A percentile compares a stretch with the other conserved stretches of the same genome.
phyloP scores from a whole-genome alignment of 1,140 invertebrate species.

The Aphelinus atriplicis region DNA sequence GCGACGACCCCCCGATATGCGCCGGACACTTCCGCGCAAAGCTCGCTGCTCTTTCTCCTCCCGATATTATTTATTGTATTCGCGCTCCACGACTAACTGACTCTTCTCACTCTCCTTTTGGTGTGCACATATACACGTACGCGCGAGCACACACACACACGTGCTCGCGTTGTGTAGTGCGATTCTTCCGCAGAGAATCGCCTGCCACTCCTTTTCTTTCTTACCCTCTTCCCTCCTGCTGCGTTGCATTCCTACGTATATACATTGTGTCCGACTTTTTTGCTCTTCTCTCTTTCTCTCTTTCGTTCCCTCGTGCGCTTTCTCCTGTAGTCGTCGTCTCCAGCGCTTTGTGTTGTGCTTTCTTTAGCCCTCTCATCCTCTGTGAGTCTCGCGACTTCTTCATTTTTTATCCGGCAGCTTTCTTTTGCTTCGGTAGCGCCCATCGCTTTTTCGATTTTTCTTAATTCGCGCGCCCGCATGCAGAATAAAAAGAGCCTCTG shows the following conservation, averaged over 20 bases:
- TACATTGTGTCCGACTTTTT: conserved; percentile 22
- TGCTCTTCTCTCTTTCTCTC: not conserved
- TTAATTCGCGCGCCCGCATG: conserved; percentile 2
- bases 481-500: not conserved
- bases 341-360: conserved; percentile 25
- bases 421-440: conserved; percentile 5
- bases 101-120: conserved; percentile 1
- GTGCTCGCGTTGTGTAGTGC: too few relatives aligned
- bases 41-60: not conserved
- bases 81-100: conserved; percentile 8
- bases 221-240: not conserved
- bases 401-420: not conserved
- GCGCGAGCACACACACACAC: too few relatives aligned
- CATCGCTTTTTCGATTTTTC: conserved; percentile 29
- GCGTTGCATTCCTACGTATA: not conserved
- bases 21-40: not conserved
- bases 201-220: conserved; percentile 30
- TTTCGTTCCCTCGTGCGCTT: too few relatives aligned
- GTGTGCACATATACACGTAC: not conserved
- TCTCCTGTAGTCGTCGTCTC: not conserved
- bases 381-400: not conserved
- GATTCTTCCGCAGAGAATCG: not conserved
- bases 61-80: conserved; percentile 37
- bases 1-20: not conserved
- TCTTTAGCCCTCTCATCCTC: not conserved